These are phyloP conservation scores for Gavia stellata DNA, from an alignment of 2,113 vertebrate genomes.

Conservation along the genomic window DNA sequence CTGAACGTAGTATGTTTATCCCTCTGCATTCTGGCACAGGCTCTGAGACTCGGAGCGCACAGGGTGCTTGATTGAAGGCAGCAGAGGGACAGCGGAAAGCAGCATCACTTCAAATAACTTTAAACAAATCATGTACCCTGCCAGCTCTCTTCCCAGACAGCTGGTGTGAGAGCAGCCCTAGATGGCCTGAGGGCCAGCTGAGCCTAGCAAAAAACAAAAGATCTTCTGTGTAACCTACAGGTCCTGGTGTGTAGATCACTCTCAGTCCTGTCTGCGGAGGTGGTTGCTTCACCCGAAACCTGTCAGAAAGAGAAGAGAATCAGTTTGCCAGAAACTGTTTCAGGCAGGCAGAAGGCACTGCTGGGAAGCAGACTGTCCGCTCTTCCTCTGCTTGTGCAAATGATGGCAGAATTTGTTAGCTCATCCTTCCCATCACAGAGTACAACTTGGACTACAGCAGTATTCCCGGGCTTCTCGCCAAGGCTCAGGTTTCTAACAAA, in stretches of 20 bases:
- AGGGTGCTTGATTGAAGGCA: background rate
- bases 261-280: slow-evolving; percentile 78
- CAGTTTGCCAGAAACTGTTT: background rate
- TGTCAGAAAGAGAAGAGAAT: slow-evolving; percentile 46
- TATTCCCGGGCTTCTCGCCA: background rate
- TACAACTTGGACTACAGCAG: background rate
- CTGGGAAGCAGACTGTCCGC: background rate
- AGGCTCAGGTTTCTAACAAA: background rate
- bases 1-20: background rate
- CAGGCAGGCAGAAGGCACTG: background rate
- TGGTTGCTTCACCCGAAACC: slow-evolving; percentile 87
- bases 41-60: accelerated
- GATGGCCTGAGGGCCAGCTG: background rate
- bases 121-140: background rate
- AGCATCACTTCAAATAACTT: background rate
- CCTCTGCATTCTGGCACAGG: background rate
- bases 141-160: background rate
- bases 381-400: background rate
- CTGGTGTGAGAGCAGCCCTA: background rate
- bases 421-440: background rate
- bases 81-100: background rate
- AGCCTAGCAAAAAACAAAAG: background rate
- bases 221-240: slow-evolving; percentile 71
- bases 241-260: slow-evolving; percentile 80
- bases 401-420: background rate